Evolutionary conservation across 2,113 vertebrate genomes (phyloP), one percentile per base, ranked within the genome.

Genomic region (Aleadryas rufinucha): DNA sequence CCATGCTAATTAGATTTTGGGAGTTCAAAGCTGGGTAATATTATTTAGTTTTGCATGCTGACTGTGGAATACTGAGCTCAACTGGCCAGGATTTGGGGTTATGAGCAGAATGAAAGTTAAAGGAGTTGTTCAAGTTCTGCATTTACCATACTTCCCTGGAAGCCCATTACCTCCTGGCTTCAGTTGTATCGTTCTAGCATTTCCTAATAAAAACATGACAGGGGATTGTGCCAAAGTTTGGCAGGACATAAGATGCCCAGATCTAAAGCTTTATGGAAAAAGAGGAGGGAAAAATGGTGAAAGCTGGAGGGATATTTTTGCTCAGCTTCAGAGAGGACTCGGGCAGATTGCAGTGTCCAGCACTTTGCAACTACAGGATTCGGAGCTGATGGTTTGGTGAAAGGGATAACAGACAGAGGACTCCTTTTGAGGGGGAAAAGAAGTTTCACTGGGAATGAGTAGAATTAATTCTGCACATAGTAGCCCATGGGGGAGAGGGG

Each of bases 381-480:
- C 6, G 2, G 64, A 77, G 57, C 27, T 85, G 83, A 27, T 87
- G 53, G 35, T 82, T 83, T 88, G 20, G 17, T 89, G 31, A 83
- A 85, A 92, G 41, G 76, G 47, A 45, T 70, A 90, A 90, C 31
- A 83, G 65, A 87, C 20, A 89, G 77, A 59, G 23, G 35, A 66
- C 23, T 79, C 90, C 30, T 84, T 92, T 92, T 75, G 63, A 61
- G 41, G 52, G n/a, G 81, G 59, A 69, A 94, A 82, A 75, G 19
- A 74, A 87, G 72, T 91, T 85, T 72, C 53, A 26, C 35, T 91
- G 26, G 81, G 59, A 93, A 69, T 42, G 53, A 88, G 85, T 10
- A 86, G 93, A 92, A 97, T 93, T 92, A 88, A 90, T 96, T 94
- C 86, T 76, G 50, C 75, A 72, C 83, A 57, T 79, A 37, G 86